phyloP scores from a whole-genome alignment of 37 sponge, comb jelly and placozoan genomes.

The Halichondria panicea region DNA sequence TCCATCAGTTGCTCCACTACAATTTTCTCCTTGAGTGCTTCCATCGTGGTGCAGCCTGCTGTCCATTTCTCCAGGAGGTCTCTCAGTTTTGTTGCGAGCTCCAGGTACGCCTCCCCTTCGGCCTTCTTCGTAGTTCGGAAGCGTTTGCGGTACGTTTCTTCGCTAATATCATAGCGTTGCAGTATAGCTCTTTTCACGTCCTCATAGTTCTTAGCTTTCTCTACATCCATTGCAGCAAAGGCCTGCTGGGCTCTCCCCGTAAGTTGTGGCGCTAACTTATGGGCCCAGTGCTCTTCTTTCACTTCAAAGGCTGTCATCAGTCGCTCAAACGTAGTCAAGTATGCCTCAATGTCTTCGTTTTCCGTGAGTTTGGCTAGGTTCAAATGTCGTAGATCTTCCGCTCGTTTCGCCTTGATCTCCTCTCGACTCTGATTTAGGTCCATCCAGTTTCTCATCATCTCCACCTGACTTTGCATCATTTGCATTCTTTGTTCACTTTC shows the following conservation, averaged over 20 bases:
- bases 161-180: conserved; percentile 33
- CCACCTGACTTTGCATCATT: no score
- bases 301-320: neutral
- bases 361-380: conserved; percentile 8
- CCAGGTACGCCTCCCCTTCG: conserved; percentile 29
- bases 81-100: conserved; percentile 17
- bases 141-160: conserved; percentile 32
- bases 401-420: no score
- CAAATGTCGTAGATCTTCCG: no score
- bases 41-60: neutral
- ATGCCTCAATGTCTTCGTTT: conserved; percentile 27
- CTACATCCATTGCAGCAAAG: conserved; percentile 8
- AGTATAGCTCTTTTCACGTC: conserved; percentile 20
- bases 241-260: conserved; percentile 27
- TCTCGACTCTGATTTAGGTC: no score
- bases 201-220: conserved; percentile 3
- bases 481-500: no score
- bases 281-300: neutral
- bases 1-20: conserved; percentile 19
- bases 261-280: conserved; percentile 9
- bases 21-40: conserved; percentile 14
- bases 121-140: conserved; percentile 17
- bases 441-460: no score
- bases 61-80: conserved; percentile 39
- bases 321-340: conserved; percentile 11